phyloP scores from a whole-genome alignment of 1,140 invertebrate species.

The Bombus pyrosoma region DNA sequence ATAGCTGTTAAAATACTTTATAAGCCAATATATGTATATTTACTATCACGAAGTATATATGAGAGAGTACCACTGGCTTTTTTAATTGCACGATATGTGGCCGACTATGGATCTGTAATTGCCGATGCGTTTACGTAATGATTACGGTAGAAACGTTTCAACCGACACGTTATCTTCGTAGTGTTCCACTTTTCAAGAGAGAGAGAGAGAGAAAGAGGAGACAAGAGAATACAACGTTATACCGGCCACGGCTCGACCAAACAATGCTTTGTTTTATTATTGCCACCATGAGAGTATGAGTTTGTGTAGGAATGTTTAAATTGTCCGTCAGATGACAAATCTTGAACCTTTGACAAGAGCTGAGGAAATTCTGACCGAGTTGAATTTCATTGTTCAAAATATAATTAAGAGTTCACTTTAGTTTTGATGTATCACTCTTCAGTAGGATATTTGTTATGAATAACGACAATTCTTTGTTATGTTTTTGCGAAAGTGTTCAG shows the following conservation, averaged over 20 bases:
- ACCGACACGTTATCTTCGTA: constrained; percentile 43
- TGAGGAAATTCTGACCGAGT: not conserved
- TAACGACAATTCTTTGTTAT: not conserved
- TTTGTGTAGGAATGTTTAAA: not conserved
- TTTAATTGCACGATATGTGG: constrained; percentile 29
- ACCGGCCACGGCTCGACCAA: constrained; percentile 18
- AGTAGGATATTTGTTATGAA: not conserved
- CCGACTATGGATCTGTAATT: constrained; percentile 38
- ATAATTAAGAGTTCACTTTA: not conserved
- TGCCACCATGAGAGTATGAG: not conserved
- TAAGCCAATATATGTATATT: not conserved
- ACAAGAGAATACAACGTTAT: not conserved
- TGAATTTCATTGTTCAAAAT: not conserved
- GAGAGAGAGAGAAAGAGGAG: not conserved
- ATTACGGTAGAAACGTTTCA: constrained; percentile 37
- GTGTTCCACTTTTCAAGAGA: constrained; percentile 50
- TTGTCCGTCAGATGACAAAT: not conserved
- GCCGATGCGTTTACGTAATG: constrained; percentile 56
- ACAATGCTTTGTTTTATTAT: constrained; percentile 23
- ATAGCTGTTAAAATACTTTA: not conserved
- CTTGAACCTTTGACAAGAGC: not conserved
- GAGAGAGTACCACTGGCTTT: not conserved
- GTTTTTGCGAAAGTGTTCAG: not conserved
- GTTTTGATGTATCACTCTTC: not conserved
- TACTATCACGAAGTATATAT: not conserved